Base-by-base conservation (phyloP, 2,797 vertebrate genomes). In the Mus spretus region DNA sequence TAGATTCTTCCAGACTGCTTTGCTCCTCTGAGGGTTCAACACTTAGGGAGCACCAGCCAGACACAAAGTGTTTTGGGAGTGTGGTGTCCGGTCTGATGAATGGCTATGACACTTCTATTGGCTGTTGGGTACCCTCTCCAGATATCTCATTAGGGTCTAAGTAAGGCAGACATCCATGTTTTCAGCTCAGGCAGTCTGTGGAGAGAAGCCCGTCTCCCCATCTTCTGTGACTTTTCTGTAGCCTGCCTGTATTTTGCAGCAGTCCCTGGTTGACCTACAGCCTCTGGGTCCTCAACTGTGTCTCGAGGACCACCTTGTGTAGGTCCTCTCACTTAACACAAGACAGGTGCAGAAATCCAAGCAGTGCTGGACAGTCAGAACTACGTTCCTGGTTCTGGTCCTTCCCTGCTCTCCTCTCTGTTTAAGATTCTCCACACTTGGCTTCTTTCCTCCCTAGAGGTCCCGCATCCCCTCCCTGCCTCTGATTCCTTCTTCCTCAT, bases 91-190 rank as follows among this genome's bases (percentile, higher is more conserved):
- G 47, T 31, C 22, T 81, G 44, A n/a, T 6, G 14, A 22, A 24
- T 37, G 55, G n/a, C 34, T 65, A 3, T 0, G 14, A 53, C 3
- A 3, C 61, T 15, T 6, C 6, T 24, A 0, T 47, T 8, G 37
- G 34, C 15, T 31, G 37, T 47, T 8, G 6, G 86, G 47, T 0
- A 0, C 34, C 4, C 6, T 44, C 44, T 44, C 74, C 22, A 34
- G 34, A 7, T 47, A 1, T 2, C 47, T 75, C 7, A 15, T 3
- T 44, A 4, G 0, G 40, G 10, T 31, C n/a, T 65, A 12, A 6
- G 4, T 22, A 34, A 10, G 31, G 47, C 5, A 0, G 34, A 55
- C 47, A 0, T 75, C 65, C 31, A 80, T 31, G 67, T 40, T 84
- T 37, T 15, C 57, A 53, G 61, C 13, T 53, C 3, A 0, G 11